Evolutionary conservation across 2,113 vertebrate genomes (phyloP).

Genomic region (Eclectus roratus): DNA sequence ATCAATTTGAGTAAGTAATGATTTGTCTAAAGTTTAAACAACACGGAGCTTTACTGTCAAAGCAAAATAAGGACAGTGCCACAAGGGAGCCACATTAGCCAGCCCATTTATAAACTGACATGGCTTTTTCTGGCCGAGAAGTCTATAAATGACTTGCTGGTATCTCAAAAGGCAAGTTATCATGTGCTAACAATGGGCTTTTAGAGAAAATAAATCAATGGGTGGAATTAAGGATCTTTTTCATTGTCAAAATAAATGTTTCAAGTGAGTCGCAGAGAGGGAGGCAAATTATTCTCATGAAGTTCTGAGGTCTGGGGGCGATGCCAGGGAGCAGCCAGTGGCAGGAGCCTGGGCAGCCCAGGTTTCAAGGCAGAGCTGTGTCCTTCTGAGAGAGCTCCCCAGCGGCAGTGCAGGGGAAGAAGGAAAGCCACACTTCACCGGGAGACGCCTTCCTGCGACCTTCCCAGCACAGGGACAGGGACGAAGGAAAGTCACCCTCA

Average conservation of each 20-base stretch:
- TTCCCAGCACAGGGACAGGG: background rate
- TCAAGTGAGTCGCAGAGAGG: background rate
- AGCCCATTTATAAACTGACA: background rate
- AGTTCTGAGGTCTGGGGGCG: background rate
- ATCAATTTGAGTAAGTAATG: background rate
- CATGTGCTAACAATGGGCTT: conserved; percentile 31
- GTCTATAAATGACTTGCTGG: background rate
- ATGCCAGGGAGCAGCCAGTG: background rate
- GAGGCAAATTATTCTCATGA: background rate
- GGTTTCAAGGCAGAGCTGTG: background rate
- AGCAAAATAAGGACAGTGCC: conserved; percentile 28
- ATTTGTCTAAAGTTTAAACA: background rate
- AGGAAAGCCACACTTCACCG: background rate
- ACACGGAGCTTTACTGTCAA: background rate
- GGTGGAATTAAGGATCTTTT: background rate
- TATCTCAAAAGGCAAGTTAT: conserved; percentile 24
- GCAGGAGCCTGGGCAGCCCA: fast-evolving
- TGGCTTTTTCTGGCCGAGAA: background rate
- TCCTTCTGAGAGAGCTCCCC: background rate
- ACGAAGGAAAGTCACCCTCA: background rate
- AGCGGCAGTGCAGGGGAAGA: fast-evolving
- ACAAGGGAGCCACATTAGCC: background rate
- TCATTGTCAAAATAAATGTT: conserved; percentile 24
- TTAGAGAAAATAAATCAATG: conserved; percentile 43
- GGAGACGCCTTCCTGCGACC: background rate